Evolutionary conservation across 2,113 vertebrate genomes (phyloP).

Genomic region (Onychostoma macrolepis): DNA sequence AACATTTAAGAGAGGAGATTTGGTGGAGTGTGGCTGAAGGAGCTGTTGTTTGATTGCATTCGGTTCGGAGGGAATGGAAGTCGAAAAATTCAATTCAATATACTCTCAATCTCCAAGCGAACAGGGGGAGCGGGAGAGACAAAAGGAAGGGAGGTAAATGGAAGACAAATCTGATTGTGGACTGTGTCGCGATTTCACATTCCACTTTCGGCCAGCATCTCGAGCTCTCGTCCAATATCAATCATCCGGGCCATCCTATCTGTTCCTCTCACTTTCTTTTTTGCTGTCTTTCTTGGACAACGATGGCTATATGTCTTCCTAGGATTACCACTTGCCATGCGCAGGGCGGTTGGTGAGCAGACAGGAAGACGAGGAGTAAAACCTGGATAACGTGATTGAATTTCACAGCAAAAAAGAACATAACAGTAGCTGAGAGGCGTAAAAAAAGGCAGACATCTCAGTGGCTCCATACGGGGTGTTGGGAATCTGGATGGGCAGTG

Average conservation of each 20-base stretch:
- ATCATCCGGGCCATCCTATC: constrained; percentile 53
- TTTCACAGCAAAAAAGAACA: constrained; percentile 71
- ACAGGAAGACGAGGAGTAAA: constrained; percentile 57
- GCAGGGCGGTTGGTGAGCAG: constrained; percentile 30
- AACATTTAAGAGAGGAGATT: constrained; percentile 32
- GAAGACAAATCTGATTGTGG: constrained; percentile 57
- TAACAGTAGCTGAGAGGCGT: constrained; percentile 63
- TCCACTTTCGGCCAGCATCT: constrained; percentile 26
- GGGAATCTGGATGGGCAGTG: background rate
- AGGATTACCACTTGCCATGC: constrained; percentile 55
- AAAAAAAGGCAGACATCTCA: constrained; percentile 65
- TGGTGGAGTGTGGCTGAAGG: constrained; percentile 29
- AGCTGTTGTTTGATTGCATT: constrained; percentile 26
- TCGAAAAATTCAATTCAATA: constrained; percentile 57
- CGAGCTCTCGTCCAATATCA: constrained; percentile 59
- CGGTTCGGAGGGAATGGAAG: constrained; percentile 25
- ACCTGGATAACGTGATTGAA: constrained; percentile 69
- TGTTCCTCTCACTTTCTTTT: constrained; percentile 48
- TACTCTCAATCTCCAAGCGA: constrained; percentile 29
- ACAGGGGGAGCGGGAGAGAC: background rate
- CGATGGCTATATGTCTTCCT: constrained; percentile 61
- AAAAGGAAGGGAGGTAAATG: constrained; percentile 48
- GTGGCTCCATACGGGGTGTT: constrained; percentile 36
- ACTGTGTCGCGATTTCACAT: constrained; percentile 45
- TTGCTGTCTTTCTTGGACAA: constrained; percentile 45